phyloP scores from a whole-genome alignment of 2,797 vertebrate species.

The Perdix hodgsoniae region DNA sequence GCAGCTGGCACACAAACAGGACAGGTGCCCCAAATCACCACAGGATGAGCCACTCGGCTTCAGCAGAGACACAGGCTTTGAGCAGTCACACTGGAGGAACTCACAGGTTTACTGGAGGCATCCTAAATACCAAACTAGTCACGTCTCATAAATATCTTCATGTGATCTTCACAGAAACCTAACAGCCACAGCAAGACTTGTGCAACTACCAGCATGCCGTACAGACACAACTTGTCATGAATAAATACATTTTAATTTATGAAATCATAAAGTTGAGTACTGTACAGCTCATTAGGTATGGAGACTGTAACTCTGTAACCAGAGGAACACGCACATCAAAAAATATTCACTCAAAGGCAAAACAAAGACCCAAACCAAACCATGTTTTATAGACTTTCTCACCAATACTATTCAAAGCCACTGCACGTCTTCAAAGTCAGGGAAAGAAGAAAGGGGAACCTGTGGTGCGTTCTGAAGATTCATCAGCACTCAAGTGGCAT shows the following conservation, averaged over 20 bases:
- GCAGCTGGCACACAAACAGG: rapidly evolving
- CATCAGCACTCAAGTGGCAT: background rate
- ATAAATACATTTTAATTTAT: background rate
- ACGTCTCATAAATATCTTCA: background rate
- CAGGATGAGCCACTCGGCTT: background rate
- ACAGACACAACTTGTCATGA: background rate
- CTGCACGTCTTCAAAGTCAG: background rate
- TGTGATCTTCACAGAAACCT: background rate
- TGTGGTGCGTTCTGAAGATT: background rate
- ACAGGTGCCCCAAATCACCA: background rate
- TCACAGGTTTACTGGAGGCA: background rate
- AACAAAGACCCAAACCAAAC: constrained; percentile 15
- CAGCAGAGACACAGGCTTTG: background rate
- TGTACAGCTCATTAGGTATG: background rate
- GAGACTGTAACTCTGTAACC: constrained; percentile 35
- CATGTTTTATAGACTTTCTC: constrained; percentile 12
- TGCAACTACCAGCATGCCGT: background rate
- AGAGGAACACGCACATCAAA: background rate
- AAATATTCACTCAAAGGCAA: background rate
- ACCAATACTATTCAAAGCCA: background rate
- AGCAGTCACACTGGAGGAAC: background rate
- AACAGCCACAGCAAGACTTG: background rate
- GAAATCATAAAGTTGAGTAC: background rate
- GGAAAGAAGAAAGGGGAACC: background rate
- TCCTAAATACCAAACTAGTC: background rate